Base-by-base conservation (phyloP, 2,797 vertebrate genomes). In the Sebastiscus albofasciatus region DNA sequence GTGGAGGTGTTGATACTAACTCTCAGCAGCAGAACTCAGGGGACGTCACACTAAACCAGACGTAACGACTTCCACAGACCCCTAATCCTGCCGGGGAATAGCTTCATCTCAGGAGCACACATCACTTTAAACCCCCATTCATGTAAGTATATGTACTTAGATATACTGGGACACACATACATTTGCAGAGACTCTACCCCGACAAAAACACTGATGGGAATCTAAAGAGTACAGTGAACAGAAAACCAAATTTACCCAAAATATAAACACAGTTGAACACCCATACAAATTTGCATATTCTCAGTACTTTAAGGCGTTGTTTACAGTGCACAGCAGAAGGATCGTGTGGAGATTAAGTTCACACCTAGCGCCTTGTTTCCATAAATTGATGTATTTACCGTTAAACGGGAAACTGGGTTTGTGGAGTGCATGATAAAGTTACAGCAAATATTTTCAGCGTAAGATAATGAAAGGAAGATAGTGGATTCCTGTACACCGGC, bases 1-100 rank as follows among this genome's bases (percentile, higher is more conserved):
- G 79, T 72, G 80, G 70, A 93, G 88, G 90, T 94, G 94, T 94
- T 94, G 94, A 94, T 89, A 83, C 85, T 89, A 86, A 91, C 86
- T 87, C 82, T 92, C 83, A 46, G 71, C 85, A 79, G 89, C 73
- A 87, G 75, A 85, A 72, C 90, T 83, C 87, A 20, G 46, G 82
- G 84, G 91, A 91, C 68, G 33, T 72, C 79, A 86, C 82, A 75
- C 73, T 78, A 81, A 89, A 85, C 71, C 84, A 82, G 75, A 90
- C 60, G 67, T 90, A 92, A 91, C 75, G 80, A 92, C 79, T 92
- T 91, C 83, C 68, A 89, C 85, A 91, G 86, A 86, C 66, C 55
- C 20, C 61, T 76, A 71, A 87, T 85, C 72, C 84, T 84, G 71
- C 75, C 36, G 77, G 66, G 67, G 65, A 75, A 87, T 49, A 33